Percentiles rank a stretch among this genome's conserved stretches.
These are phyloP conservation scores for Drosophila acutilabella DNA, from an alignment of 2,888 invertebrate species.

Conservation along the genomic window DNA sequence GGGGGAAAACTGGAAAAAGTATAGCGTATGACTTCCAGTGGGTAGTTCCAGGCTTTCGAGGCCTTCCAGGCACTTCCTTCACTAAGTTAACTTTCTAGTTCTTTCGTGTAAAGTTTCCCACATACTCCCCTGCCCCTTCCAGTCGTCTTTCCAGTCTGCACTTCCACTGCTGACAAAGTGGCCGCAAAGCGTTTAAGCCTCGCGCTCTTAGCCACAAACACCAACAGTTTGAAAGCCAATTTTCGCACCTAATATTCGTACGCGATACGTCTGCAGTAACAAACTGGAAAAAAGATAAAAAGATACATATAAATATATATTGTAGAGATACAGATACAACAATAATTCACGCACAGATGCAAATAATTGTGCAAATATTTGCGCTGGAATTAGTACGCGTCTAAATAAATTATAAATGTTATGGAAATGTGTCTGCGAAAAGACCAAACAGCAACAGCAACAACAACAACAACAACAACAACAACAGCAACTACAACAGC, in stretches of 20 bases:
- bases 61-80: too few relatives aligned
- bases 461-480: slow-evolving; percentile 28
- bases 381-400: slow-evolving; percentile 73
- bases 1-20: too few relatives aligned
- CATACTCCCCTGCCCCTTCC: background rate
- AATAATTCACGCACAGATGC: slow-evolving; percentile 49
- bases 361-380: slow-evolving; percentile 68
- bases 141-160: slow-evolving; percentile 10
- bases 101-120: background rate
- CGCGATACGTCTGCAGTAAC: background rate
- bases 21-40: too few relatives aligned
- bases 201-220: slow-evolving; percentile 56
- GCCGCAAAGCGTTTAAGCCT: slow-evolving; percentile 50
- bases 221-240: slow-evolving; percentile 46
- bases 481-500: slow-evolving; percentile 32
- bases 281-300: slow-evolving; percentile 1
- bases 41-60: too few relatives aligned
- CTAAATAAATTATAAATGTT: slow-evolving; percentile 61
- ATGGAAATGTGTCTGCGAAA: slow-evolving; percentile 38
- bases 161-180: slow-evolving; percentile 16
- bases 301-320: slow-evolving; percentile 17
- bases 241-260: background rate
- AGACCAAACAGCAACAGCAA: slow-evolving; percentile 36
- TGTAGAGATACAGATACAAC: slow-evolving; percentile 26
- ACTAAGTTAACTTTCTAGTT: too few relatives aligned